phyloP scores from a whole-genome alignment of 1,140 invertebrate genomes.

The Aphelinus atriplicis region DNA sequence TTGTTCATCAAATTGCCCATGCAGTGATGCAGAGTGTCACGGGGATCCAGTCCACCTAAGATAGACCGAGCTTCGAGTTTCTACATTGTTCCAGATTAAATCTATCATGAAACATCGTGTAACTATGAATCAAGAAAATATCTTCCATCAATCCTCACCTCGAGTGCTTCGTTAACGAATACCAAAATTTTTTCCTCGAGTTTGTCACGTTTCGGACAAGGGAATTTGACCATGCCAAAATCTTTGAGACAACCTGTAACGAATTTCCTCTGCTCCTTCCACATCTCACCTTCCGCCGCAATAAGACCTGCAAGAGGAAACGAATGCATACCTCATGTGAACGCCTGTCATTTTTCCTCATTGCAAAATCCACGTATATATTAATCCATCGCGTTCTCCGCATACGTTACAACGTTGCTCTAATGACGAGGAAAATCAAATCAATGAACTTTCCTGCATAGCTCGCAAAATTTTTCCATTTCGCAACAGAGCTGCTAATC shows the following conservation, averaged over 20 bases:
- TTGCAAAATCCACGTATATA: constrained; percentile 1
- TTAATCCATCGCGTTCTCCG: constrained; percentile 12
- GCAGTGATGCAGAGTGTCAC: constrained; percentile 71
- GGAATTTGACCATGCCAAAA: constrained; percentile 78
- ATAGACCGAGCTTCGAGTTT: constrained; percentile 48
- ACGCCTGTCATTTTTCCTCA: neutral
- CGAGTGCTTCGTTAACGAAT: constrained; percentile 71
- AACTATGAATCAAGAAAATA: neutral
- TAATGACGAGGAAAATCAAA: constrained; percentile 23
- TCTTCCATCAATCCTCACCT: constrained; percentile 60
- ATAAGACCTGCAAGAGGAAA: constrained; percentile 75
- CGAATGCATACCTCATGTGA: constrained; percentile 8
- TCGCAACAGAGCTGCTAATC: neutral
- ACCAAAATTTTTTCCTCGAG: constrained; percentile 76
- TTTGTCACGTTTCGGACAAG: constrained; percentile 67
- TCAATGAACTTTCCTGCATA: constrained; percentile 33
- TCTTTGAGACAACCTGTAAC: constrained; percentile 76
- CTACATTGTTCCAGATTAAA: constrained; percentile 40
- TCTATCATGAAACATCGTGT: no score
- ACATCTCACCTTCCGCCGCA: constrained; percentile 81
- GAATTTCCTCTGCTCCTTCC: constrained; percentile 86
- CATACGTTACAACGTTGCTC: constrained; percentile 7
- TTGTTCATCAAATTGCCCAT: constrained; percentile 81
- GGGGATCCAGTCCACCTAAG: constrained; percentile 60
- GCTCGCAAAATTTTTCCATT: constrained; percentile 10